A percentile compares a stretch with the other conserved stretches of the same genome.
phyloP scores from a whole-genome alignment of 2,113 vertebrate genomes.

The Dasyurus viverrinus region DNA sequence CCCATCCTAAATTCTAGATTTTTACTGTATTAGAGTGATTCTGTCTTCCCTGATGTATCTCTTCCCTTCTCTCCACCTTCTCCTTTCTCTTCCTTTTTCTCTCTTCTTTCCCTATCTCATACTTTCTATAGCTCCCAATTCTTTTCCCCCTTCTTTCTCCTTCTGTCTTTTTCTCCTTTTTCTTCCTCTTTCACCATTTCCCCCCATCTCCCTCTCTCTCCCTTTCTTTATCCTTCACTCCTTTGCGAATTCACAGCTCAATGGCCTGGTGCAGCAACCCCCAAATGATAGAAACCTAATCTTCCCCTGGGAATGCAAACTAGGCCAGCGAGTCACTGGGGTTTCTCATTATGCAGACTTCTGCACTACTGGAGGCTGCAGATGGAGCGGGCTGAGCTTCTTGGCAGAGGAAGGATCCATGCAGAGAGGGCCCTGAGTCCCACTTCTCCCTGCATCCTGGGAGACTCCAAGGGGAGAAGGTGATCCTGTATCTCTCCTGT shows the following conservation, averaged over 20 bases:
- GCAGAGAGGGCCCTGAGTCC: conserved; percentile 51
- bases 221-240: not conserved
- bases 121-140: not conserved
- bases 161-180: not conserved
- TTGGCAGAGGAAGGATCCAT: conserved; percentile 65
- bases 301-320: conserved; percentile 70
- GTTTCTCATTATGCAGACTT: conserved; percentile 61
- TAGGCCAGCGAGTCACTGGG: conserved; percentile 72
- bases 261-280: conserved; percentile 64
- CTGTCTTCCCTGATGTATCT: not conserved
- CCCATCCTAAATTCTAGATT: not conserved
- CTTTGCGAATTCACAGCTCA: conserved; percentile 1
- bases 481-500: not conserved
- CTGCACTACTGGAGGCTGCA: conserved; percentile 57
- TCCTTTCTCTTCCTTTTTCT: not conserved
- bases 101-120: not conserved
- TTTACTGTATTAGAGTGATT: not conserved
- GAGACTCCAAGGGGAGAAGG: not conserved
- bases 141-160: not conserved
- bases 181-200: not conserved
- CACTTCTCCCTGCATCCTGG: not conserved
- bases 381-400: conserved; percentile 63
- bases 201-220: not conserved
- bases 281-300: conserved; percentile 68
- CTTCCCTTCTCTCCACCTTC: not conserved